Evolutionary conservation across 1,140 invertebrate species (phyloP).

Genomic region (Lucilia sericata): DNA sequence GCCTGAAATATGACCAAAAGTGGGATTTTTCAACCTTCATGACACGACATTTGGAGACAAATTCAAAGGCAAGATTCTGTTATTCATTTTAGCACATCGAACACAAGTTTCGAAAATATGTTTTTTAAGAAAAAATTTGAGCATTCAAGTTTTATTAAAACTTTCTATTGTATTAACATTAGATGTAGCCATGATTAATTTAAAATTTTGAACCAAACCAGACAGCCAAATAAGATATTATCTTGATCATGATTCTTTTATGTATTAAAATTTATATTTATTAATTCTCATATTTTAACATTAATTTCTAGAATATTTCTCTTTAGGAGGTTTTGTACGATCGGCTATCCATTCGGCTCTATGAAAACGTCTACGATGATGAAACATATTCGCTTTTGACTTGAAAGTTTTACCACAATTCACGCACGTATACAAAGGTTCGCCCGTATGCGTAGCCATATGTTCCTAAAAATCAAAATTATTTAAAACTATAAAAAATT

Average conservation of each 20-base stretch:
- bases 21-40: no score
- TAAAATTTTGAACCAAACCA: no score
- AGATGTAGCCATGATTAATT: no score
- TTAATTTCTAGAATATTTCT: conserved; percentile 34
- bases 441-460: conserved; percentile 63
- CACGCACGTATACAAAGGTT: conserved; percentile 62
- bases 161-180: no score
- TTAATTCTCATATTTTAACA: conserved; percentile 52
- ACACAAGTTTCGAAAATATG: no score
- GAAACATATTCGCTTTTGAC: conserved; percentile 65
- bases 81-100: no score
- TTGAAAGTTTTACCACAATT: conserved; percentile 64
- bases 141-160: no score
- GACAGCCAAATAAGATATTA: no score
- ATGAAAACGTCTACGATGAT: conserved; percentile 63
- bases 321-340: conserved; percentile 45
- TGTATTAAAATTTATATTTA: conserved; percentile 49
- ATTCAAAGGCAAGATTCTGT: no score
- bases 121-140: no score
- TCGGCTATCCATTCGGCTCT: conserved; percentile 61
- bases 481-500: neutral
- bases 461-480: conserved; percentile 57
- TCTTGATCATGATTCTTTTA: neutral
- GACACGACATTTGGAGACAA: no score
- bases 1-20: no score